A percentile compares a stretch with the other conserved stretches of the same genome.
Evolutionary conservation across 2,797 vertebrate species (phyloP).

Genomic region (Alfaro cultratus): DNA sequence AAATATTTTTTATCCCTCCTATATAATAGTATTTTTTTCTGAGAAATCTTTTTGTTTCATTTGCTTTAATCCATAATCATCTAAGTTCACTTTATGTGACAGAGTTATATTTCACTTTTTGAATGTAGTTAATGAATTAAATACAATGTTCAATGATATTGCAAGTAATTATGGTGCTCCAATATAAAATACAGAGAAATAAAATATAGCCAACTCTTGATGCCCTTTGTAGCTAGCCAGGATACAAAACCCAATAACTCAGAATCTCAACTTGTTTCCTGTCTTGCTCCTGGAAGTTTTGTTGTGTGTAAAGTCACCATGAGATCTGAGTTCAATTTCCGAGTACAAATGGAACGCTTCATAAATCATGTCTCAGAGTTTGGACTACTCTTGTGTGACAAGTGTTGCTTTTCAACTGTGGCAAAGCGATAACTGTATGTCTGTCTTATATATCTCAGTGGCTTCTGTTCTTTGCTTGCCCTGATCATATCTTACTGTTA

Average conservation of each 20-base stretch:
- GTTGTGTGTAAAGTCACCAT: background rate
- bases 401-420: slow-evolving; percentile 1
- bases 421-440: slow-evolving; percentile 1
- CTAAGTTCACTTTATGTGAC: background rate
- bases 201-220: background rate
- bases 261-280: background rate
- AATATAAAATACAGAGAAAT: background rate
- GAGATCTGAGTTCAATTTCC: background rate
- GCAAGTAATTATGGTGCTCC: background rate
- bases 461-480: background rate
- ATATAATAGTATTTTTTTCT: background rate
- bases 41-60: background rate
- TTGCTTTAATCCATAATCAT: background rate
- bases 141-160: background rate
- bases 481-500: background rate
- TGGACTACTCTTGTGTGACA: slow-evolving; percentile 1
- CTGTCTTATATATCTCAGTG: background rate
- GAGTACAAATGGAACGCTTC: background rate
- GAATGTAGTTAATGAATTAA: background rate
- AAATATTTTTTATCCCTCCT: background rate
- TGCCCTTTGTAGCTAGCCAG: background rate
- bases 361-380: background rate
- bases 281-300: background rate
- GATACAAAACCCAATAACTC: background rate
- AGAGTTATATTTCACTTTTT: background rate